A percentile compares a stretch with the other conserved stretches of the same genome.
These are phyloP conservation scores for Drosophila stalkeri DNA, from an alignment of 2,888 invertebrate species.

Conservation along the genomic window DNA sequence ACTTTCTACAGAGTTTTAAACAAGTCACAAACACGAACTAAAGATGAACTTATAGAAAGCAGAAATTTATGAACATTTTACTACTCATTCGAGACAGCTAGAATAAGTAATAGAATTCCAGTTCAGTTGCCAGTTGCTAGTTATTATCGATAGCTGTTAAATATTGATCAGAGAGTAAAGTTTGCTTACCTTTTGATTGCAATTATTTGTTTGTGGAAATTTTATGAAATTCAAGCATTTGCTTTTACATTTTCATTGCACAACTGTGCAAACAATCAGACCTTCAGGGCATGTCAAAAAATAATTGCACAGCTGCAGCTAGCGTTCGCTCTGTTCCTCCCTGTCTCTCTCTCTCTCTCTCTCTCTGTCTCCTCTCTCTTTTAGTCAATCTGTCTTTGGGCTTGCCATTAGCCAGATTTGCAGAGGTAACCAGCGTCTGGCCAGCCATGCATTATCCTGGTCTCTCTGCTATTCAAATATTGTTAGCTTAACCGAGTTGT, in stretches of 20 bases:
- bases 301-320: constrained; percentile 41
- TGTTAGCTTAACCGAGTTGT: constrained; percentile 76
- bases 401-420: constrained; percentile 63
- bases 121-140: not conserved
- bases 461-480: constrained; percentile 67
- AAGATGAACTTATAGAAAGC: not conserved
- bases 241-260: constrained; percentile 32
- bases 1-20: not conserved
- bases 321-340: too few relatives aligned
- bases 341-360: not conserved
- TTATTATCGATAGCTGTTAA: constrained; percentile 11
- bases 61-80: not conserved
- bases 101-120: not conserved
- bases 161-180: not conserved
- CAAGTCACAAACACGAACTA: not conserved
- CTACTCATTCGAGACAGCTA: not conserved
- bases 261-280: constrained; percentile 37
- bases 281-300: constrained; percentile 40
- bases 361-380: not conserved
- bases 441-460: constrained; percentile 50
- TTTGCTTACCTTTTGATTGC: constrained; percentile 19
- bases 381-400: not conserved
- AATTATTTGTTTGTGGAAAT: constrained; percentile 31
- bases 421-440: constrained; percentile 48
- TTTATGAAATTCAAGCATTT: constrained; percentile 43